Conservation (phyloP, 2,888 invertebrate genomes). For the Brenthis daphne region DNA sequence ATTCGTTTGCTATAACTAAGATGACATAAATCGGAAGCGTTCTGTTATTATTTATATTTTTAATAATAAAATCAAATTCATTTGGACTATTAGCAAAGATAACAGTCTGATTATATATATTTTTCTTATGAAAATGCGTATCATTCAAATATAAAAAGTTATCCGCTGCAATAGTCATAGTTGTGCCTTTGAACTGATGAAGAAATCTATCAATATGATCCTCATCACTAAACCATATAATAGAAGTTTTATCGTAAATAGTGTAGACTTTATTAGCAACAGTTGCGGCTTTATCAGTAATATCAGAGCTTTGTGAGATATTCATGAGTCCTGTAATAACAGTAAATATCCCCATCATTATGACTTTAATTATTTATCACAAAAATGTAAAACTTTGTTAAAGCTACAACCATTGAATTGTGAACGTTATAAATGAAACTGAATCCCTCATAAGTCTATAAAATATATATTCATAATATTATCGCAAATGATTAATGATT, state of each 20-base stretch:
- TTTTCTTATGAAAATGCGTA: conserved; percentile 31
- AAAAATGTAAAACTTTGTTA: neutral
- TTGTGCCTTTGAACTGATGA: conserved; percentile 45
- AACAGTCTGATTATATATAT: conserved; percentile 51
- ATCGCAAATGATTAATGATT: conserved; percentile 2
- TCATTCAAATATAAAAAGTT: conserved; percentile 36
- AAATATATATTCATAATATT: neutral
- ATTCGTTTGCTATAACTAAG: conserved; percentile 44
- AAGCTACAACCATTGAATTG: neutral
- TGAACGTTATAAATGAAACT: neutral
- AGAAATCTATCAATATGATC: conserved; percentile 47
- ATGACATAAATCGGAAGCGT: conserved; percentile 50
- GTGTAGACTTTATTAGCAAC: conserved; percentile 51
- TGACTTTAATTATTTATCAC: neutral
- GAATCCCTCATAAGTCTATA: neutral
- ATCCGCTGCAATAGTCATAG: conserved; percentile 43
- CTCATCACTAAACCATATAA: conserved; percentile 49
- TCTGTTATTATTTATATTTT: conserved; percentile 45
- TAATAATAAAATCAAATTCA: conserved; percentile 50
- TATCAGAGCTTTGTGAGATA: conserved; percentile 34
- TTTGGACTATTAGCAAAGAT: conserved; percentile 48
- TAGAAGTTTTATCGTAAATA: conserved; percentile 44
- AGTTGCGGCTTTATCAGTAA: conserved; percentile 46
- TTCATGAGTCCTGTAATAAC: neutral
- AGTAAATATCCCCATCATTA: conserved; percentile 17